These are phyloP conservation scores for Diadophis punctatus DNA, from an alignment of 2,113 vertebrate genomes.

Conservation along the genomic window DNA sequence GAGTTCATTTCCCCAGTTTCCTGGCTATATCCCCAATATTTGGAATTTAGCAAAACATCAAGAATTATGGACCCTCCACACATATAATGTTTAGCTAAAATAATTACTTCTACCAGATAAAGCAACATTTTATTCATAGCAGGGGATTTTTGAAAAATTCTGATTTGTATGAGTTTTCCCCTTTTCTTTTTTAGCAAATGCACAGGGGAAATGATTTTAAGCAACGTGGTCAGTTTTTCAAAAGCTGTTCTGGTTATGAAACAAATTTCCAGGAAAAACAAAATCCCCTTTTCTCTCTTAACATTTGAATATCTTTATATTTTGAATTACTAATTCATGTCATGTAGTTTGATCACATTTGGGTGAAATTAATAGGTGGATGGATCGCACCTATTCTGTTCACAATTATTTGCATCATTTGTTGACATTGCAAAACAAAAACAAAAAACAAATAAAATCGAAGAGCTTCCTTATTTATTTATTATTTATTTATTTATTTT, in stretches of 20 bases:
- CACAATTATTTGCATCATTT: neutral
- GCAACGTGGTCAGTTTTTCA: neutral
- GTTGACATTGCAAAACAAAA: neutral
- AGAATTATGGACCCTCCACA: neutral
- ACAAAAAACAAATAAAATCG: neutral
- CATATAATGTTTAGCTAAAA: neutral
- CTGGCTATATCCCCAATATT: neutral
- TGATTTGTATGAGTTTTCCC: neutral
- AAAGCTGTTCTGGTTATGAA: neutral
- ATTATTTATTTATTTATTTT: no score
- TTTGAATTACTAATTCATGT: neutral
- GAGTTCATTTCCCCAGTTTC: neutral
- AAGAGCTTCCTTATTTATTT: neutral
- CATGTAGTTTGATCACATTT: neutral
- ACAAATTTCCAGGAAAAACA: neutral
- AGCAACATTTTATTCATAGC: neutral
- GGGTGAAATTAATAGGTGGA: neutral
- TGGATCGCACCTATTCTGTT: neutral
- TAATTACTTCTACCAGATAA: neutral
- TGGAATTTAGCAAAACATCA: neutral
- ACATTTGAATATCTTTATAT: neutral
- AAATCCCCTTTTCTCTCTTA: neutral
- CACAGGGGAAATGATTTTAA: neutral
- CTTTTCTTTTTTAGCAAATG: neutral
- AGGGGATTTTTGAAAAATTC: neutral